Percentiles rank a stretch among this genome's conserved stretches.
Evolutionary conservation across 1,140 invertebrate genomes (phyloP).

Genomic region (Palaemon carinicauda): DNA sequence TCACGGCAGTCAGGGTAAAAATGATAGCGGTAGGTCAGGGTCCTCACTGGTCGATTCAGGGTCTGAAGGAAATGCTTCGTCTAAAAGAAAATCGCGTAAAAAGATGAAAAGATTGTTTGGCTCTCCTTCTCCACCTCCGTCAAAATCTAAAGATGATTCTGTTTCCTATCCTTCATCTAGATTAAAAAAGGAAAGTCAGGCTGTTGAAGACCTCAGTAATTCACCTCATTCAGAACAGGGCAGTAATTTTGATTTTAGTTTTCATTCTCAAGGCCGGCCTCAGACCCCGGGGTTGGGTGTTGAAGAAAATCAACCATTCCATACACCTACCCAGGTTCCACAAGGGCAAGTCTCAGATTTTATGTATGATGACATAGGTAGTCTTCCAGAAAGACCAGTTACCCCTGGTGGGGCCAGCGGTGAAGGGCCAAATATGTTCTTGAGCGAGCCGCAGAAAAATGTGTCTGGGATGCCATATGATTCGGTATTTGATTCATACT

Average conservation of each 20-base stretch:
- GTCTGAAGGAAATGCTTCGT: neutral
- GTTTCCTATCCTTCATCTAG: neutral
- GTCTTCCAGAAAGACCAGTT: slow-evolving; percentile 22
- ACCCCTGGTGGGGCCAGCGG: slow-evolving; percentile 34
- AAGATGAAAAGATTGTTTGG: slow-evolving; percentile 42
- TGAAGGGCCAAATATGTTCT: slow-evolving; percentile 30
- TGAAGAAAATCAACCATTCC: slow-evolving; percentile 4
- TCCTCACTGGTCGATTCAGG: neutral
- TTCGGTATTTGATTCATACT: slow-evolving; percentile 38
- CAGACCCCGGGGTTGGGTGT: slow-evolving; percentile 44
- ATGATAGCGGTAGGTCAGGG: neutral
- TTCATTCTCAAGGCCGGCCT: slow-evolving; percentile 27
- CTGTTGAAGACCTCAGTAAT: neutral
- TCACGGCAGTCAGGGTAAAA: neutral
- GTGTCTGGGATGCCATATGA: slow-evolving; percentile 16
- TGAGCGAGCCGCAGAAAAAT: neutral
- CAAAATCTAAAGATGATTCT: neutral
- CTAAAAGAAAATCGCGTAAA: slow-evolving; percentile 19
- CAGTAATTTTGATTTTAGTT: slow-evolving; percentile 26
- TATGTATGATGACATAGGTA: slow-evolving; percentile 15
- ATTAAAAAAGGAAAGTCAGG: neutral
- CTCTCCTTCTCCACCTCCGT: slow-evolving; percentile 17
- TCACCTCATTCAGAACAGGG: too few species aligned
- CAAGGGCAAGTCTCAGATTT: neutral
- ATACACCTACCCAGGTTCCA: neutral